These are phyloP conservation scores for Agapornis roseicollis DNA, from an alignment of 2,113 vertebrate species.

Conservation along the genomic window DNA sequence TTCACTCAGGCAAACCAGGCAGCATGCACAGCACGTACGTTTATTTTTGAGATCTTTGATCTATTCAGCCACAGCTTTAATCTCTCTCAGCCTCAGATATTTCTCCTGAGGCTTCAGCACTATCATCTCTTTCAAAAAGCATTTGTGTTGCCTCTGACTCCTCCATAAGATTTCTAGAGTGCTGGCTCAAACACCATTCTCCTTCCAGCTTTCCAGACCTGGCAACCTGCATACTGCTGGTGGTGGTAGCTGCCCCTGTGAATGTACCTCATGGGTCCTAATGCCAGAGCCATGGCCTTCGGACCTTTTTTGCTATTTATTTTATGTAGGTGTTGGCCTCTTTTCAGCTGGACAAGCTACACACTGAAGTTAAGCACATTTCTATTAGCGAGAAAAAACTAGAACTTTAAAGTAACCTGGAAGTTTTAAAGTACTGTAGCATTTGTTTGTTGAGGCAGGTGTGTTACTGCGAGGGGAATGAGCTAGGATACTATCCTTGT, in stretches of 20 bases:
- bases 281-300: neutral
- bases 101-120: neutral
- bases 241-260: neutral
- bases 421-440: neutral
- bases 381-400: neutral
- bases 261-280: neutral
- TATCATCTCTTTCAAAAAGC: neutral
- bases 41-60: slow-evolving; percentile 48
- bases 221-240: accelerated
- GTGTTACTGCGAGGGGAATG: neutral
- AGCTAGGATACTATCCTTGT: neutral
- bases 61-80: slow-evolving; percentile 38
- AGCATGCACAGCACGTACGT: neutral
- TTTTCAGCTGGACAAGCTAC: neutral
- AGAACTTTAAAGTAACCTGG: neutral
- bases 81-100: slow-evolving; percentile 11
- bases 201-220: neutral
- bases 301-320: neutral
- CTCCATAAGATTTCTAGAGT: neutral
- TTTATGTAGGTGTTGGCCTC: neutral
- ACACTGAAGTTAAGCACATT: neutral
- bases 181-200: neutral
- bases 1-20: neutral
- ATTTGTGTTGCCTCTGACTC: neutral
- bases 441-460: neutral